A percentile compares a stretch with the other conserved stretches of the same genome.
Conservation (phyloP, 2,888 invertebrate genomes). For the Epicampocera succincta region DNA sequence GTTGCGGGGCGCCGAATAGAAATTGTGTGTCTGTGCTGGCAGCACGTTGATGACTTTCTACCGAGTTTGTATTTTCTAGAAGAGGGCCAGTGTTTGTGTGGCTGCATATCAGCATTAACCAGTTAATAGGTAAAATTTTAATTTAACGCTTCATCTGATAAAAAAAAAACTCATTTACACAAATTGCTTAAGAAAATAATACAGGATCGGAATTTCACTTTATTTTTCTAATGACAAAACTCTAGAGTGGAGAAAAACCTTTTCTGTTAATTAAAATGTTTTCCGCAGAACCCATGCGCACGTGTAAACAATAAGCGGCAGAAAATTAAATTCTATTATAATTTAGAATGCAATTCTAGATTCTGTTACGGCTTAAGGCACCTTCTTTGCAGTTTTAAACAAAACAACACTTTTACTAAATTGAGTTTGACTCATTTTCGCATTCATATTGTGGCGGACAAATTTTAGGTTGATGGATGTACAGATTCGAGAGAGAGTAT, state of each 20-base stretch:
- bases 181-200: constrained; percentile 14
- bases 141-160: constrained; percentile 66
- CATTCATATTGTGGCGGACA: too few species aligned
- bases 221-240: not conserved
- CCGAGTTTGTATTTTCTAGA: not conserved
- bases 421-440: too few species aligned
- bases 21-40: not conserved
- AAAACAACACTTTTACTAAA: too few species aligned
- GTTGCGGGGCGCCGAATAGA: constrained; percentile 11
- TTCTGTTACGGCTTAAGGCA: too few species aligned
- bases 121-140: constrained; percentile 62
- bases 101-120: constrained; percentile 12
- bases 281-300: not conserved
- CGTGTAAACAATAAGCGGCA: too few species aligned
- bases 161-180: constrained; percentile 22
- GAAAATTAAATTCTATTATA: too few species aligned
- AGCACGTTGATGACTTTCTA: not conserved
- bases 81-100: not conserved
- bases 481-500: too few species aligned
- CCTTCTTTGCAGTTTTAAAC: too few species aligned
- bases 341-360: too few species aligned
- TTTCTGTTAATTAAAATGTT: constrained; percentile 36
- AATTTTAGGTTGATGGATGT: too few species aligned
- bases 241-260: constrained; percentile 1
- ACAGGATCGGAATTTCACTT: constrained; percentile 21